phyloP scores from a whole-genome alignment of 2,888 invertebrate genomes.

The Branchinecta sandiegonensis region DNA sequence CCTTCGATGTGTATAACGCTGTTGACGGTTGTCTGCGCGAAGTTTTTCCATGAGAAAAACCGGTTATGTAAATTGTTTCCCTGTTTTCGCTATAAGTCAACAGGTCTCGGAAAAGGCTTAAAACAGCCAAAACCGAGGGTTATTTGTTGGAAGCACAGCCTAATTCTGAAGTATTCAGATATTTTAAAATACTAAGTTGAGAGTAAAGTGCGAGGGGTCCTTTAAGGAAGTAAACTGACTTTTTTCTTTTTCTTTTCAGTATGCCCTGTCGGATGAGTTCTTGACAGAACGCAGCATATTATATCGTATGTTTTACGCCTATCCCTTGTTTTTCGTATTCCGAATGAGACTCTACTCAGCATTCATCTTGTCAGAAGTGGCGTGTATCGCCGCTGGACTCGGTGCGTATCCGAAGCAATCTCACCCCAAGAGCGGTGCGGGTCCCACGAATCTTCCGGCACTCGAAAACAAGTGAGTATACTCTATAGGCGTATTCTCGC shows the following conservation, averaged over 20 bases:
- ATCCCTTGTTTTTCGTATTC: slow-evolving; percentile 72
- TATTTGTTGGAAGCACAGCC: no score
- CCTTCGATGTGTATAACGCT: no score
- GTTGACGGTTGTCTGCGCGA: no score
- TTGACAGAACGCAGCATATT: slow-evolving; percentile 49
- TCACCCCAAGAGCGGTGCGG: slow-evolving; percentile 61
- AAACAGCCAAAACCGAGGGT: no score
- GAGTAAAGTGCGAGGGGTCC: no score
- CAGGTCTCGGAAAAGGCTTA: no score
- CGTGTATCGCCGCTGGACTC: slow-evolving; percentile 77
- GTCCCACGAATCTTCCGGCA: slow-evolving; percentile 57
- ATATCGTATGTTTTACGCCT: slow-evolving; percentile 68
- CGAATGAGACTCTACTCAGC: slow-evolving; percentile 80
- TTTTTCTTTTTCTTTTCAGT: slow-evolving; percentile 44
- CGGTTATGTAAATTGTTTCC: no score
- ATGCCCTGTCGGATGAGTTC: slow-evolving; percentile 62
- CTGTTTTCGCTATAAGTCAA: no score
- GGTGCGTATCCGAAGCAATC: slow-evolving; percentile 73
- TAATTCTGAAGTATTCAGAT: no score
- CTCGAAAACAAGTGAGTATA: slow-evolving; percentile 33
- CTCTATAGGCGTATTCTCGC: no score
- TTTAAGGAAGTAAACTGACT: slow-evolving; percentile 19
- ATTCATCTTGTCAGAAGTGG: slow-evolving; percentile 75
- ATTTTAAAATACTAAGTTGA: no score
- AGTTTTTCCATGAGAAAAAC: no score